Base-by-base conservation (phyloP, 2,797 vertebrate genomes). In the Fistularia commersonii region DNA sequence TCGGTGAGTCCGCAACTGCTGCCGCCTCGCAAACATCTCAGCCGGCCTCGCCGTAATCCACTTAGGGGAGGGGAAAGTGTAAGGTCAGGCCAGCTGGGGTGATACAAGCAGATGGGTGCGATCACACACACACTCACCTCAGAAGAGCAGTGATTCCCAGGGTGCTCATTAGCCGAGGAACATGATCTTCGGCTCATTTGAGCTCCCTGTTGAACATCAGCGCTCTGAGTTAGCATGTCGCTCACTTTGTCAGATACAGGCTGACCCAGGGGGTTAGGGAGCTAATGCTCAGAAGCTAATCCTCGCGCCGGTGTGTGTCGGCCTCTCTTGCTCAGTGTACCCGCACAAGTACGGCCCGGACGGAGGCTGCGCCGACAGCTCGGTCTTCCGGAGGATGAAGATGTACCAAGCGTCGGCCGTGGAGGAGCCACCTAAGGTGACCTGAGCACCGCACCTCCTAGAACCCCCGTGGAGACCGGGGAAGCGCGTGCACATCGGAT, bases 311-410 rank as follows among this genome's bases (percentile, higher is more conserved):
- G 80, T 84, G 68, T 84, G 68, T 85, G 73, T 77, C 53, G 74
- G 59, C 59, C 55, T 74, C 54, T 75, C 56, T 72, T 69, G n/a
- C 56, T 68, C 78, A 91, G 97, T 93, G 76, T 99, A 99, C 77
- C 95, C 95, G 7, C 95, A 99, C 86, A 98, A 98, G 80, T 99
- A 98, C 8, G 97, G 97, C 57, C 91, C 95, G 45, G 92, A 94
- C 76, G 97, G 97, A 65, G 95, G 97, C 66, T 99, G 97, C 79
- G 97, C 97, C 43, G 95, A 99, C 82, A 90, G 92, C 75, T 91
- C 95, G 0, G 97, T 99, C 42, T 98, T 99, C 82, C 92, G 99
- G 76, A 93, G 79, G 78, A 99, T 99, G 97, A 95, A 83, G 80
- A 93, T 88, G 69, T 97, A 93, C 77, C 97, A 99, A 77, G 82